phyloP scores from a whole-genome alignment of 2,888 invertebrate species.

The Sipha maydis region DNA sequence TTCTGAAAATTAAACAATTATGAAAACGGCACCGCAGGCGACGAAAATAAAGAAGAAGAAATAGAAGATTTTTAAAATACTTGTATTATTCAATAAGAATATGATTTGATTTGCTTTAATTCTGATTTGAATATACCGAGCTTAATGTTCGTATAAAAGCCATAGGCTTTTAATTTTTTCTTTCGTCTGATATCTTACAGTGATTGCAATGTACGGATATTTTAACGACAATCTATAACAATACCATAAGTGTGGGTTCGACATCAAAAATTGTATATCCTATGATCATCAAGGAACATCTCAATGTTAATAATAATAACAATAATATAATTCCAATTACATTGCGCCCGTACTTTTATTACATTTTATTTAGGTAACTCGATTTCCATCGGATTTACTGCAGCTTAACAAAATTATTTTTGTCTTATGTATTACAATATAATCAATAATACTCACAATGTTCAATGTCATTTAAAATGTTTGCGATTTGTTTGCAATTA shows the following conservation, averaged over 20 bases:
- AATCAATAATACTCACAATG: background rate
- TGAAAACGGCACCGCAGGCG: background rate
- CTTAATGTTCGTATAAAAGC: background rate
- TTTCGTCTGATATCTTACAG: background rate
- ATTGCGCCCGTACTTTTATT: background rate
- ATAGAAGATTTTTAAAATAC: no score
- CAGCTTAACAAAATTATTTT: background rate
- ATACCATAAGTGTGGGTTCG: background rate
- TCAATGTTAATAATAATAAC: background rate
- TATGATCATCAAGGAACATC: background rate
- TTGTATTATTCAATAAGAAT: background rate
- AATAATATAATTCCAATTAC: background rate
- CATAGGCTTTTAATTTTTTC: background rate
- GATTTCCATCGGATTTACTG: conserved; percentile 24
- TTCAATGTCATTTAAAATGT: background rate
- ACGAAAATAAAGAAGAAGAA: no score
- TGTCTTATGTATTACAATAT: background rate
- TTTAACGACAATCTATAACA: background rate
- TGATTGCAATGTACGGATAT: background rate
- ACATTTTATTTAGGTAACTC: conserved; percentile 20
- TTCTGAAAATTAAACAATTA: background rate
- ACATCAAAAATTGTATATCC: background rate
- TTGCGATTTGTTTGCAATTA: background rate
- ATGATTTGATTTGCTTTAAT: background rate
- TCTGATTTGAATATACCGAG: background rate